phyloP scores from a whole-genome alignment of 2,113 vertebrate species.

The Lepisosteus osseus region DNA sequence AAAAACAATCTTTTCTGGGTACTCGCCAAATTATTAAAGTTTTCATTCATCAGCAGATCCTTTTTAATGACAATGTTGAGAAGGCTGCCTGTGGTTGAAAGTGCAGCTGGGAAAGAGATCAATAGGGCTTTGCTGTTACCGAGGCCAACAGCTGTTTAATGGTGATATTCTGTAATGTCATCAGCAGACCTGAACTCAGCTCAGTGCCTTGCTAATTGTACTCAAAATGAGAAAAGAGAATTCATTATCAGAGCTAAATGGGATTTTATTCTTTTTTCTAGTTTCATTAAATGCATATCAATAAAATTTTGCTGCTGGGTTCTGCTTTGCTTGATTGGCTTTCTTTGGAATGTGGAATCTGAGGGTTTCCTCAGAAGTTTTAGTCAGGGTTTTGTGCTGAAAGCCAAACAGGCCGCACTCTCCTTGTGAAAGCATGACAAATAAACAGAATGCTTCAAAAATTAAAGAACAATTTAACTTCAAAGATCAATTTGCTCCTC shows the following conservation, averaged over 20 bases:
- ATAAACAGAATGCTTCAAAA: too few species aligned
- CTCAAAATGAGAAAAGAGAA: slow-evolving; percentile 53
- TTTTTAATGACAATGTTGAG: slow-evolving; percentile 21
- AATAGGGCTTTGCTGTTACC: slow-evolving; percentile 44
- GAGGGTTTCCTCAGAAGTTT: too few species aligned
- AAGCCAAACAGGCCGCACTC: too few species aligned
- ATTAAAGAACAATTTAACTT: too few species aligned
- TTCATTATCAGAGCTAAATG: slow-evolving; percentile 37
- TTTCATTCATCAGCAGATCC: slow-evolving; percentile 22
- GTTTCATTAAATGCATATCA: not conserved
- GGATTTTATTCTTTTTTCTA: not conserved
- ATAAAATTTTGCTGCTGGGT: too few species aligned
- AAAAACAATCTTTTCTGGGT: not conserved
- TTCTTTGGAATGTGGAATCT: too few species aligned
- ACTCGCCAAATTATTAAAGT: slow-evolving; percentile 11
- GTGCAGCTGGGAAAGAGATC: slow-evolving; percentile 63
- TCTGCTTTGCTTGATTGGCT: too few species aligned
- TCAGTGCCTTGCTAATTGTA: slow-evolving; percentile 51
- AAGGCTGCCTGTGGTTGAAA: slow-evolving; percentile 27
- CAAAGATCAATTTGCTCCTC: too few species aligned
- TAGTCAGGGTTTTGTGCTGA: too few species aligned
- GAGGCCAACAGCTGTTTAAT: slow-evolving; percentile 55
- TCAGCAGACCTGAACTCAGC: slow-evolving; percentile 36
- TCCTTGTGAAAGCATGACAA: too few species aligned
- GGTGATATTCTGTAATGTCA: slow-evolving; percentile 47